phyloP scores from a whole-genome alignment of 2,113 vertebrate genomes.

The Apistogramma diplotaenia region DNA sequence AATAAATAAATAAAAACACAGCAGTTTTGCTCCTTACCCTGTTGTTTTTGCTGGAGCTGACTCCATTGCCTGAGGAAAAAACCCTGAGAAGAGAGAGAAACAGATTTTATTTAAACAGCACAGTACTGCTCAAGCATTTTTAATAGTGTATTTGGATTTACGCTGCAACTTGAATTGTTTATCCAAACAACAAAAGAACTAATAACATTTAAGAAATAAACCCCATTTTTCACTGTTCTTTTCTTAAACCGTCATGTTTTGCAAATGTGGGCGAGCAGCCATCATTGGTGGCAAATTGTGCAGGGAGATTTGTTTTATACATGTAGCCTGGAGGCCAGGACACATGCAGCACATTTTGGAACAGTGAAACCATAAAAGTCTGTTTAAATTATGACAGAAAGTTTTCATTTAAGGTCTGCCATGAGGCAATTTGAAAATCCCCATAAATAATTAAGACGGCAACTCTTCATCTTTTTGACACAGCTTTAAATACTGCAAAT shows the following conservation, averaged over 20 bases:
- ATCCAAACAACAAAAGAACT: background rate
- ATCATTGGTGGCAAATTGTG: background rate
- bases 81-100: slow-evolving; percentile 36
- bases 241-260: too few relatives aligned
- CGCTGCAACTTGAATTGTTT: background rate
- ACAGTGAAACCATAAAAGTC: background rate
- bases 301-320: background rate
- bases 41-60: slow-evolving; percentile 76
- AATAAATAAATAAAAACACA: background rate
- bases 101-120: background rate
- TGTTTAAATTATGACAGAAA: background rate
- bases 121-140: background rate
- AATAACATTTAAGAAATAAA: background rate
- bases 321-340: background rate
- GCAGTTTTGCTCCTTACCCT: slow-evolving; percentile 60
- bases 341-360: background rate
- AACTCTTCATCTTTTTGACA: background rate
- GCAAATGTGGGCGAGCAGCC: background rate
- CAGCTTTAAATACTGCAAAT: background rate
- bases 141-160: background rate
- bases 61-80: slow-evolving; percentile 74
- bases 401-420: background rate
- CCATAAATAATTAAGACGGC: background rate
- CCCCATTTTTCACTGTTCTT: too few relatives aligned
- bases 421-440: background rate